phyloP scores from a whole-genome alignment of 2,888 invertebrate species.

The Galerucella pusilla region DNA sequence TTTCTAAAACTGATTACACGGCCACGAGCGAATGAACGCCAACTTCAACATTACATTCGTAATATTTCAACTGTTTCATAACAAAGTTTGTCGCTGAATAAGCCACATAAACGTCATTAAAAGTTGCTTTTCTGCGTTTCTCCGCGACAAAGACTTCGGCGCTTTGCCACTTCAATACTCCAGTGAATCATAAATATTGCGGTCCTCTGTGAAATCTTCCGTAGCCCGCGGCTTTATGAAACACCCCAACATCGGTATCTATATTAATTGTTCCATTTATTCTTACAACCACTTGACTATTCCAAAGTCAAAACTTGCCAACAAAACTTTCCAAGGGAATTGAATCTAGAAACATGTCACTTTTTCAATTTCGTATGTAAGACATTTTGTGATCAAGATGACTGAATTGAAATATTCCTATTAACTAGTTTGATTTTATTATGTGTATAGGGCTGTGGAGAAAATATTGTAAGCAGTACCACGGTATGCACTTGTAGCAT shows the following conservation, averaged over 20 bases:
- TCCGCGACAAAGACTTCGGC: slow-evolving; percentile 36
- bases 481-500: too few species aligned
- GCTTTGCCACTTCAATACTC: slow-evolving; percentile 53
- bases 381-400: too few species aligned
- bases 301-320: background rate
- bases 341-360: too few species aligned
- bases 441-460: too few species aligned
- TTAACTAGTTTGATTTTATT: too few species aligned
- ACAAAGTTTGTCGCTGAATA: slow-evolving; percentile 53
- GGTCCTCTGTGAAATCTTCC: slow-evolving; percentile 38
- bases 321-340: too few species aligned
- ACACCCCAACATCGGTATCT: slow-evolving; percentile 23
- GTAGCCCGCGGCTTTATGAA: slow-evolving; percentile 29
- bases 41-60: slow-evolving; percentile 46
- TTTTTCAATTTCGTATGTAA: too few species aligned
- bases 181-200: slow-evolving; percentile 54
- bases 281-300: slow-evolving; percentile 23
- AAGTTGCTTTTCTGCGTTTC: slow-evolving; percentile 51
- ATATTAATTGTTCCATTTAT: slow-evolving; percentile 55
- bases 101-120: slow-evolving; percentile 55
- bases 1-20: slow-evolving; percentile 38
- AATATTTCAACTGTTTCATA: slow-evolving; percentile 51
- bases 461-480: too few species aligned
- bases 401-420: too few species aligned
- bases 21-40: slow-evolving; percentile 31